These are phyloP conservation scores for Terrapene triunguis DNA, from an alignment of 2,113 vertebrate species.

Conservation along the genomic window DNA sequence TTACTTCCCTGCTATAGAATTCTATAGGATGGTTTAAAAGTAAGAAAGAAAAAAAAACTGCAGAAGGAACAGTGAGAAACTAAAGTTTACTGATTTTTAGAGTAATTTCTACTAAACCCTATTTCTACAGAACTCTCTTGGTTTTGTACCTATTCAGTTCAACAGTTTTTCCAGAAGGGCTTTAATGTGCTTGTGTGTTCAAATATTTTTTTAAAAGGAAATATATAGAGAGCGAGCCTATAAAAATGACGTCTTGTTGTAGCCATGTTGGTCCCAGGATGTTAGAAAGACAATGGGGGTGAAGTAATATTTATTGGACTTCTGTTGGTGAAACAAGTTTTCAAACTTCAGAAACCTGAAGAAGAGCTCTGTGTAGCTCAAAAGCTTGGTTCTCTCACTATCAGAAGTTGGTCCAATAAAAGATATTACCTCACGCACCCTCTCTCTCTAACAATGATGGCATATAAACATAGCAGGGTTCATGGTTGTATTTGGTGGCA, in stretches of 20 bases:
- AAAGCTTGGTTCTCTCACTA: too few relatives aligned
- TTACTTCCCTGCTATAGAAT: background rate
- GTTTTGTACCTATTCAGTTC: background rate
- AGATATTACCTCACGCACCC: too few relatives aligned
- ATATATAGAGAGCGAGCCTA: too few relatives aligned
- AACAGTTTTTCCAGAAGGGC: slow-evolving; percentile 3
- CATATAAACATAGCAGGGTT: too few relatives aligned
- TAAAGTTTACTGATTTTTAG: background rate
- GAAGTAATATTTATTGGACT: background rate
- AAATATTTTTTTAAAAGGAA: background rate
- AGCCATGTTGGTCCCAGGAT: background rate
- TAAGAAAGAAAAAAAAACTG: background rate
- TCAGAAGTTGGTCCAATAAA: too few relatives aligned
- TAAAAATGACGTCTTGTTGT: background rate
- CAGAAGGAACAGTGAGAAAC: background rate
- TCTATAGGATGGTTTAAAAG: background rate
- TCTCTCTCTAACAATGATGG: too few relatives aligned
- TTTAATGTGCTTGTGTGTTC: background rate
- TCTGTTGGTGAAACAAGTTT: background rate
- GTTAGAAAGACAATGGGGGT: background rate
- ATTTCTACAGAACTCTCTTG: background rate
- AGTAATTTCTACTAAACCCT: background rate
- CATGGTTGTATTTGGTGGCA: background rate
- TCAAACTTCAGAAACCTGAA: background rate
- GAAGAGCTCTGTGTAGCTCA: background rate